Evolutionary conservation across 2,888 invertebrate genomes (phyloP).

Genomic region (Acleris emargana): DNA sequence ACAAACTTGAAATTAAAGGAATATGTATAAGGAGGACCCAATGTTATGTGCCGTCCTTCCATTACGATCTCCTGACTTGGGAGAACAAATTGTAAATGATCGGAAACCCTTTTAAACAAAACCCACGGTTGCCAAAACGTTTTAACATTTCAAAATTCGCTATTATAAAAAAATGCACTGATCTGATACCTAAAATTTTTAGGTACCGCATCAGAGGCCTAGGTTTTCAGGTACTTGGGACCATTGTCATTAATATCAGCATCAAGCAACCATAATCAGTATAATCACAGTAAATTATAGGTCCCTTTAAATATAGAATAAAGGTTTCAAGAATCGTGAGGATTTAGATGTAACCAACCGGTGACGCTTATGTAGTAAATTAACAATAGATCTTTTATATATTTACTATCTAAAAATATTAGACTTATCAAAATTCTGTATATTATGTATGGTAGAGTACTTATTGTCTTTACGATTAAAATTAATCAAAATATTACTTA

Average conservation of each 20-base stretch:
- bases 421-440: conserved; percentile 66
- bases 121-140: conserved; percentile 27
- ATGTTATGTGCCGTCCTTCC: conserved; percentile 71
- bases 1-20: conserved; percentile 47
- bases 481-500: conserved; percentile 45
- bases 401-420: conserved; percentile 67
- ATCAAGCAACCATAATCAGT: conserved; percentile 58
- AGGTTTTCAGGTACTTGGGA: conserved; percentile 76
- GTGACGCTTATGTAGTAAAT: conserved; percentile 79
- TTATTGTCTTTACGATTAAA: conserved; percentile 52
- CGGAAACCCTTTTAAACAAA: conserved; percentile 1
- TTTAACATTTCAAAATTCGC: conserved; percentile 3
- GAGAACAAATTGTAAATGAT: conserved; percentile 28
- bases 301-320: conserved; percentile 54
- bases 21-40: conserved; percentile 54
- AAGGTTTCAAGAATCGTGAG: conserved; percentile 68
- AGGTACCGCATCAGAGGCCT: conserved; percentile 58
- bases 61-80: conserved; percentile 51
- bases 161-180: conserved; percentile 8
- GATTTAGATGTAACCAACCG: conserved; percentile 68
- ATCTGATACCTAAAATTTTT: conserved; percentile 14
- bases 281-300: conserved; percentile 66
- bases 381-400: conserved; percentile 74
- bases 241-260: conserved; percentile 79
- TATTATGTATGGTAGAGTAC: conserved; percentile 75